A percentile compares a stretch with the other conserved stretches of the same genome.
Conservation (phyloP, 1,140 invertebrate species). For the Physella acuta region DNA sequence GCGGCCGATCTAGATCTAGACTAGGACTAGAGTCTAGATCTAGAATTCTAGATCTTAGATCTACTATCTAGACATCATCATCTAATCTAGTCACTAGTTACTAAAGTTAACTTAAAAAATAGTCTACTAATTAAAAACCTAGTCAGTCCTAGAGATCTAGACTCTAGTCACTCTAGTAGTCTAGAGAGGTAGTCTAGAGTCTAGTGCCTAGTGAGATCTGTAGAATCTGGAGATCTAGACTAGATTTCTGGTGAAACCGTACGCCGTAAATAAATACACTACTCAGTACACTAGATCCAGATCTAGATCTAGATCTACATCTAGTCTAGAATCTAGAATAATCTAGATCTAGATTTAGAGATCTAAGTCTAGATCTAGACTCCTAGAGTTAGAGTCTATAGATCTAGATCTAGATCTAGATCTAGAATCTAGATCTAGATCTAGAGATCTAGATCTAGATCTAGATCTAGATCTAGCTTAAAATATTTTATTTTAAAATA, state of each 20-base stretch:
- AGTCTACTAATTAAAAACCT: too few relatives aligned
- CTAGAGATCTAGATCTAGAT: background rate
- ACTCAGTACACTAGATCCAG: background rate
- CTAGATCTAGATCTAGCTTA: background rate
- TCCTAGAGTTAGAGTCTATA: background rate
- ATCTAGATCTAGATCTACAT: background rate
- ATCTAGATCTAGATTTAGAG: background rate
- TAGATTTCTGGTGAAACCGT: too few relatives aligned
- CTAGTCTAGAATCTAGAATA: background rate
- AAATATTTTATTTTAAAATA: too few relatives aligned
- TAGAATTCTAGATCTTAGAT: too few relatives aligned
- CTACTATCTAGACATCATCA: too few relatives aligned
- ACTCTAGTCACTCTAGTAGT: background rate
- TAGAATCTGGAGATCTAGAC: too few relatives aligned
- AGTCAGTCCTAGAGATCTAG: background rate
- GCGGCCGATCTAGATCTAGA: too few relatives aligned
- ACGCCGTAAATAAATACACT: too few relatives aligned
- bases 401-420: background rate
- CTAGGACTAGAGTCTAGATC: too few relatives aligned
- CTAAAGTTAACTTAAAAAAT: too few relatives aligned
- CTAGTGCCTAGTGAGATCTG: too few relatives aligned
- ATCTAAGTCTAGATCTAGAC: background rate
- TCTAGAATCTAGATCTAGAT: background rate
- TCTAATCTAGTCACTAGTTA: constrained; percentile 1
- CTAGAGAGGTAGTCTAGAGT: too few relatives aligned